Conservation (phyloP, 2,888 invertebrate genomes). For the Eupithecia dodoneata region DNA sequence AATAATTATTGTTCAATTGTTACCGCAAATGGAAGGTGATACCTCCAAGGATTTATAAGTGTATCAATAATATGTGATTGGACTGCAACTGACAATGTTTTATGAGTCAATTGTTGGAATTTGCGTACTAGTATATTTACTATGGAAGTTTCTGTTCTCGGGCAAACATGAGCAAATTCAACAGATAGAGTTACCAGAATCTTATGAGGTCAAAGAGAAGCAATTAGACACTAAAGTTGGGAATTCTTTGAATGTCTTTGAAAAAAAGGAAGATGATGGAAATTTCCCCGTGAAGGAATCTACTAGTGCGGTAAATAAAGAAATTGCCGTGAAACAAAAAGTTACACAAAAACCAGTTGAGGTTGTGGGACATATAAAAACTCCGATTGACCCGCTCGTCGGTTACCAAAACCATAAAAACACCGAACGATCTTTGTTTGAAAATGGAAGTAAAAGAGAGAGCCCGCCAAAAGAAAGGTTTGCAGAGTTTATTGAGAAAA, state of each 20-base stretch:
- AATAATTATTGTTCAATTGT: constrained; percentile 54
- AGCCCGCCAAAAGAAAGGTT: constrained; percentile 78
- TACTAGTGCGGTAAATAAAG: background rate
- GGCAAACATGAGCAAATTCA: constrained; percentile 45
- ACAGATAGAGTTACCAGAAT: constrained; percentile 35
- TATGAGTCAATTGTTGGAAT: constrained; percentile 72
- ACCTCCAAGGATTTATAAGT: constrained; percentile 57
- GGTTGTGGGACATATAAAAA: constrained; percentile 12
- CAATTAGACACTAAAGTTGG: background rate
- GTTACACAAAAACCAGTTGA: no score
- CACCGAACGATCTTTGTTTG: constrained; percentile 48
- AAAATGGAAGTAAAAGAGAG: constrained; percentile 60
- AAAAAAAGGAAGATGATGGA: background rate
- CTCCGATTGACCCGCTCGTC: constrained; percentile 11
- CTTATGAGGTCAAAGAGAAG: constrained; percentile 26
- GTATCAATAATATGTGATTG: constrained; percentile 64
- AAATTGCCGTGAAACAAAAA: constrained; percentile 3
- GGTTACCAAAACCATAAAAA: constrained; percentile 55
- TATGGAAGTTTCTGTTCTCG: constrained; percentile 69
- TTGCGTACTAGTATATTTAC: constrained; percentile 64
- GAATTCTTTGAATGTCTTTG: background rate
- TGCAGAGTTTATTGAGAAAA: constrained; percentile 76
- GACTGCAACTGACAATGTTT: constrained; percentile 67
- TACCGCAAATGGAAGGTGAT: constrained; percentile 64
- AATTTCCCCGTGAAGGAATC: background rate